phyloP scores from a whole-genome alignment of 2,888 invertebrate species.

The Nemoura dubitans region DNA sequence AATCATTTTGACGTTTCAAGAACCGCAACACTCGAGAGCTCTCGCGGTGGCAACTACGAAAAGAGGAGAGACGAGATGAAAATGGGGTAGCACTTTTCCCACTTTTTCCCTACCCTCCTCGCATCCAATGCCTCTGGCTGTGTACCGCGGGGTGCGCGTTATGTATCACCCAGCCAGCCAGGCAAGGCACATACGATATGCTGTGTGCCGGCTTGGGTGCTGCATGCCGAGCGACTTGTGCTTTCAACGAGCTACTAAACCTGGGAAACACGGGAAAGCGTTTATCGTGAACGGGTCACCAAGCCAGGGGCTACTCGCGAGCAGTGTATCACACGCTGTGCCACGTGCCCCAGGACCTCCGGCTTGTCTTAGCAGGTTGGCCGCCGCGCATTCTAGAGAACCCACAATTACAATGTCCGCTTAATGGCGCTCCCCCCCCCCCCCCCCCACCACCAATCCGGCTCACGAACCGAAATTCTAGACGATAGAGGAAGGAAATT shows the following conservation, averaged over 20 bases:
- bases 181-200: background rate
- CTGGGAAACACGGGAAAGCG: constrained; percentile 47
- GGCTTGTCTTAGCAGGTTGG: background rate
- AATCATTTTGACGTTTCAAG: background rate
- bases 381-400: background rate
- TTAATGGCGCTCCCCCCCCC: background rate
- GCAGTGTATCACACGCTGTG: background rate
- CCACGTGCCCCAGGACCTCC: constrained; percentile 1
- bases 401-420: background rate
- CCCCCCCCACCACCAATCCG: too few relatives aligned
- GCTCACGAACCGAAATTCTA: background rate
- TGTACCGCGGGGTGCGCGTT: background rate
- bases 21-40: background rate
- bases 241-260: constrained; percentile 14
- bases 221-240: background rate
- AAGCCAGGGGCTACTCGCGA: constrained; percentile 42
- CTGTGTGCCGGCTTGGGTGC: background rate
- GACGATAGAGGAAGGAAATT: background rate
- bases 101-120: background rate
- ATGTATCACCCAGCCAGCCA: constrained; percentile 8
- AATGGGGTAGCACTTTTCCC: constrained; percentile 3
- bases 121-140: background rate
- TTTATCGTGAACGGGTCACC: constrained; percentile 46
- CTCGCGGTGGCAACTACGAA: background rate
- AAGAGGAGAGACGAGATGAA: background rate